Evolutionary conservation across 30 jellyfish, hydroid and myxozoan genomes (phyloP).

Genomic region (Catostylus mosaicus): DNA sequence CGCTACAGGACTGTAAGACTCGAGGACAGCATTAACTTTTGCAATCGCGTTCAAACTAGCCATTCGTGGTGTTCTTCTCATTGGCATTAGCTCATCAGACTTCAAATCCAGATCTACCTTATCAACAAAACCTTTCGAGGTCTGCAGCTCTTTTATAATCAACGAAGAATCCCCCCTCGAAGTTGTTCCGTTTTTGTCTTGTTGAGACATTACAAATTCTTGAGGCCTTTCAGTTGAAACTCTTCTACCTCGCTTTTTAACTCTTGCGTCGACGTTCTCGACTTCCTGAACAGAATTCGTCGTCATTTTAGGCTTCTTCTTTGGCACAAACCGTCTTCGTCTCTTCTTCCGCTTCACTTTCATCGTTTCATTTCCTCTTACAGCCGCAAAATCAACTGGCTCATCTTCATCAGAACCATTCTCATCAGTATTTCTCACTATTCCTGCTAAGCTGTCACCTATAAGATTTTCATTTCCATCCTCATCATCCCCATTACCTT

Average conservation of each 20-base stretch:
- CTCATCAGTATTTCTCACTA: neutral
- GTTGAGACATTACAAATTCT: neutral
- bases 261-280: neutral
- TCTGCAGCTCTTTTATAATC: conserved; percentile 53
- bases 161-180: conserved; percentile 29
- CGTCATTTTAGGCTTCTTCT: conserved; percentile 15
- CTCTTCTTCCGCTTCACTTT: conserved; percentile 4
- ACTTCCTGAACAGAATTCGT: neutral
- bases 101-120: conserved; percentile 44
- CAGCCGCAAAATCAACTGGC: neutral
- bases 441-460: neutral
- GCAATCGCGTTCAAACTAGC: conserved; percentile 98
- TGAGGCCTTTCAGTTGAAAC: neutral
- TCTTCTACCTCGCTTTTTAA: neutral
- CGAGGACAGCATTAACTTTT: conserved; percentile 96
- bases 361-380: neutral
- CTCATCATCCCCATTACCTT: neutral
- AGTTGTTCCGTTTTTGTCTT: conserved; percentile 5
- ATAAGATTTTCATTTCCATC: neutral
- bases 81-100: conserved; percentile 53
- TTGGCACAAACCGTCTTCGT: conserved; percentile 30
- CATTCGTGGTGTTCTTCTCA: conserved; percentile 91
- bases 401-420: neutral
- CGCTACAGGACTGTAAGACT: conserved; percentile 63
- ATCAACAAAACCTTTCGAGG: conserved; percentile 80